A percentile compares a stretch with the other conserved stretches of the same genome.
phyloP scores from a whole-genome alignment of 2,797 vertebrate species.

The Ambastaia sidthimunki region DNA sequence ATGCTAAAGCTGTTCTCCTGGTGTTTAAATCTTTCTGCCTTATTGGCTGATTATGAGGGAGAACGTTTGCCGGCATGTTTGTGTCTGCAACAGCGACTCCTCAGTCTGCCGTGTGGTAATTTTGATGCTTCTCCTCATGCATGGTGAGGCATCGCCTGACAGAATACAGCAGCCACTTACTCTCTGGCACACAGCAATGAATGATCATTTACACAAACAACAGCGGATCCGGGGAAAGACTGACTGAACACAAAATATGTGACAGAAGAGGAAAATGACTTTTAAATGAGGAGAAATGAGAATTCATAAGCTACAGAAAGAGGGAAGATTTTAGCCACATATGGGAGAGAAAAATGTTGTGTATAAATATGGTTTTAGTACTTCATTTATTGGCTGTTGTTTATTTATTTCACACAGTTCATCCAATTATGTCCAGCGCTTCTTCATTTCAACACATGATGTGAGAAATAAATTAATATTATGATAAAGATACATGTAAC shows the following conservation, averaged over 20 bases:
- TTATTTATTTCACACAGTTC: neutral
- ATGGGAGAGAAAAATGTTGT: slow-evolving; percentile 11
- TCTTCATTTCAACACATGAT: neutral
- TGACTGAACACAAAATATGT: slow-evolving; percentile 35
- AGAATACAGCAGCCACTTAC: slow-evolving; percentile 50
- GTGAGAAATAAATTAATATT: neutral
- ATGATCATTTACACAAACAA: slow-evolving; percentile 58
- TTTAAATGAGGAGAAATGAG: slow-evolving; percentile 51
- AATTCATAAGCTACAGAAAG: slow-evolving; percentile 37
- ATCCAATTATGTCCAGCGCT: neutral
- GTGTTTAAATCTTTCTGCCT: slow-evolving; percentile 74
- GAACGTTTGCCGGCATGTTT: slow-evolving; percentile 63
- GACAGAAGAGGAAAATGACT: slow-evolving; percentile 49
- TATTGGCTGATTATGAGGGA: slow-evolving; percentile 80
- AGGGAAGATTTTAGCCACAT: slow-evolving; percentile 20
- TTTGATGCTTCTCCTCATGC: slow-evolving; percentile 63
- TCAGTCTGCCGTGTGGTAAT: slow-evolving; percentile 52
- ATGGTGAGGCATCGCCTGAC: slow-evolving; percentile 65
- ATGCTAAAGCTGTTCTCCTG: slow-evolving; percentile 85
- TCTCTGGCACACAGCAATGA: slow-evolving; percentile 53
- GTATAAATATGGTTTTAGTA: slow-evolving; percentile 26
- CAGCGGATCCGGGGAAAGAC: slow-evolving; percentile 60
- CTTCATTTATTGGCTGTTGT: neutral
- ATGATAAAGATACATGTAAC: slow-evolving; percentile 8
- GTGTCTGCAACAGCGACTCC: slow-evolving; percentile 60